Conservation (phyloP, 2,888 invertebrate genomes). For the Parnassius smintheus region DNA sequence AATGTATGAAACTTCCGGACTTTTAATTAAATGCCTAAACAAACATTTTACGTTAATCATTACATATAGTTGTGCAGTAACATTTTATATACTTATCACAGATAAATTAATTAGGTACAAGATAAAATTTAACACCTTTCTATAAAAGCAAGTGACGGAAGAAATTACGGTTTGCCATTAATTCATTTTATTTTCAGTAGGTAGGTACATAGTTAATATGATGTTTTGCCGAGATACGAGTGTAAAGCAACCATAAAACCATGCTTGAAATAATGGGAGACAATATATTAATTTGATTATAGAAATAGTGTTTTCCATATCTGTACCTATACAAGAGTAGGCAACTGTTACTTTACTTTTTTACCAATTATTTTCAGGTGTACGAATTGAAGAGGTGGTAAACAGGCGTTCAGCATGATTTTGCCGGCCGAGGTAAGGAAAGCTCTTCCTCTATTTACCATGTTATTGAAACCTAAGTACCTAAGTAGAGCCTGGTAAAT, state of each 20-base stretch:
- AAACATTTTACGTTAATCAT: neutral
- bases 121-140: neutral
- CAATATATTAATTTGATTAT: neutral
- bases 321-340: no score
- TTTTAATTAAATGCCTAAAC: neutral
- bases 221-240: neutral
- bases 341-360: no score
- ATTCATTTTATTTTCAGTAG: conserved; percentile 3
- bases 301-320: no score
- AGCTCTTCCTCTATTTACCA: conserved; percentile 4
- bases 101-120: neutral
- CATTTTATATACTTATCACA: neutral
- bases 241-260: neutral
- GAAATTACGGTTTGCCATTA: neutral
- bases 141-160: no score
- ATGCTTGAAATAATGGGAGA: neutral
- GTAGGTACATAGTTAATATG: neutral
- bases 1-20: neutral
- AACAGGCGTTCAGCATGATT: conserved; percentile 36
- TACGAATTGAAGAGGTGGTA: neutral
- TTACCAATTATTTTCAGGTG: neutral
- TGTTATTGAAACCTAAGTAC: no score
- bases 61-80: neutral
- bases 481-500: no score
- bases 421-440: conserved; percentile 39